Evolutionary conservation across 2,797 vertebrate species (phyloP), one percentile per base, ranked within the genome.

Genomic region (Echeneis naucrates): DNA sequence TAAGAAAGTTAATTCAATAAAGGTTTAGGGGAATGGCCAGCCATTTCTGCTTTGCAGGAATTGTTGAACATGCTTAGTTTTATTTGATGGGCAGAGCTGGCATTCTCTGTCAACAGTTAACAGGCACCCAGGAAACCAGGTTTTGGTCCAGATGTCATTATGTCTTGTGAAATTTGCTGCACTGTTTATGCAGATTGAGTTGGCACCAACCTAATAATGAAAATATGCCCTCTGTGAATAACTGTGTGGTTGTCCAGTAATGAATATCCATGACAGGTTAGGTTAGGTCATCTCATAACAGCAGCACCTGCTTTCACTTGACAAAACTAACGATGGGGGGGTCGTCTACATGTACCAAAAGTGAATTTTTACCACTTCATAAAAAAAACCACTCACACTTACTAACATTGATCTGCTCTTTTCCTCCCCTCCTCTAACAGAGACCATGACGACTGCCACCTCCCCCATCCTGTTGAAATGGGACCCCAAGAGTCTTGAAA

Each of bases 401-500:
- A n/a, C n/a, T n/a, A 68, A 30, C 4, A 53, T 8, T 57, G 3
- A 16, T 74, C 9, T 79, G 19, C 14, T 72, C 81, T 47, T 82
- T 17, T 72, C 78, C 80, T n/a, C 3, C 68, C 77, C 52, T n/a
- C n/a, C n/a, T n/a, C 68, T 55, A 72, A 70, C 87, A 94, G 94
- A 89, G 81, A 95, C 76, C 90, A 96, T 96, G 95, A 96, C 94
- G 66, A 93, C 94, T 17, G 95, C 95, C 85, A 95, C 95, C 9
- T 96, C 95, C 82, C 95, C 95, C 54, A 95, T 96, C 89, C 90
- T 95, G 77, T 86, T 96, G 80, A 95, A 96, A 92, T 96, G 95
- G 95, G 95, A 96, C 86, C 95, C 95, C 26, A 96, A 96, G 92
- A 95, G 94, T 87, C 93, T 96, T 79, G 95, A 96, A 91, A 96